These are phyloP conservation scores for Leucophora obtusa DNA, from an alignment of 2,888 invertebrate species.

Conservation along the genomic window DNA sequence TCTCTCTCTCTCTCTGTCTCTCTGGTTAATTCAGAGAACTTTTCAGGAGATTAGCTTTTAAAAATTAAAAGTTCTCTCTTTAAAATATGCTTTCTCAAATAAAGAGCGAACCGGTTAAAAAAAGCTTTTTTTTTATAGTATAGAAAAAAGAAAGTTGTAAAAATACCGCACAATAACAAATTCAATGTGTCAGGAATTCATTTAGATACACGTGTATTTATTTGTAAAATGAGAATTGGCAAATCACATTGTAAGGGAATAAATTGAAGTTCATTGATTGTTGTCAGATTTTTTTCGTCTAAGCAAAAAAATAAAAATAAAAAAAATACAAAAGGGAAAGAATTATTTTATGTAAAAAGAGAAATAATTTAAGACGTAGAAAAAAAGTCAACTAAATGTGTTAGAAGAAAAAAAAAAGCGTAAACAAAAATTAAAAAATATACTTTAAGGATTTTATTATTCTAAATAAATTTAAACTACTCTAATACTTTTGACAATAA, in stretches of 20 bases:
- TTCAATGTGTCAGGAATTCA: constrained; percentile 48
- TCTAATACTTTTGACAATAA: too few species aligned
- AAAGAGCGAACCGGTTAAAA: constrained; percentile 56
- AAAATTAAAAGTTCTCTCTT: background rate
- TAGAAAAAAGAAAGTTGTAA: constrained; percentile 3
- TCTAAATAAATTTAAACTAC: too few species aligned
- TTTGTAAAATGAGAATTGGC: constrained; percentile 31
- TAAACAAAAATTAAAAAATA: background rate
- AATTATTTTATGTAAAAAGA: background rate
- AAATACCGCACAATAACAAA: constrained; percentile 58
- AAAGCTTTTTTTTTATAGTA: constrained; percentile 15
- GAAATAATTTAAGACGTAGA: background rate
- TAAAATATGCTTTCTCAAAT: background rate
- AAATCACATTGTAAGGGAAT: constrained; percentile 38
- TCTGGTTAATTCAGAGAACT: background rate
- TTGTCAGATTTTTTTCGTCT: constrained; percentile 16
- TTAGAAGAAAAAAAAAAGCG: constrained; percentile 6
- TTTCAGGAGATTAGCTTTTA: background rate
- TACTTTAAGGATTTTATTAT: too few species aligned
- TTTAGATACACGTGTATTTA: constrained; percentile 60
- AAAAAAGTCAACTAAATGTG: background rate
- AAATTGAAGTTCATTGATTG: constrained; percentile 55
- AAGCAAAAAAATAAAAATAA: background rate
- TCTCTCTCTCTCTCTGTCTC: background rate
- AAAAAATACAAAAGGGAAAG: constrained; percentile 2